phyloP scores from a whole-genome alignment of 2,888 invertebrate species.

The Schrankia costaestrigalis region DNA sequence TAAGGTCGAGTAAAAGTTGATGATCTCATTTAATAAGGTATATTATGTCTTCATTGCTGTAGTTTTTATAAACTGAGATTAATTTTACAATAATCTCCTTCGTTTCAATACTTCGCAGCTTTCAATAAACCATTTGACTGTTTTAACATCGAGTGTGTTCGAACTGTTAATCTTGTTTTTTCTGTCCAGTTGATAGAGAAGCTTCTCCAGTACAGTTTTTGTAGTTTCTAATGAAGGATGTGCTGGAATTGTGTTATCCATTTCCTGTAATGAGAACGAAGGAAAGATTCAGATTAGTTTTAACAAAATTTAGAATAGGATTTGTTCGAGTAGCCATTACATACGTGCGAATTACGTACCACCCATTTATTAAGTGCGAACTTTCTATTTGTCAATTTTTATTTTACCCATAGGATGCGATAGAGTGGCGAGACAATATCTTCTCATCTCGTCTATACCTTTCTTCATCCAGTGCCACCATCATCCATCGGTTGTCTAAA shows the following conservation, averaged over 20 bases:
- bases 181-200: slow-evolving; percentile 50
- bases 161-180: slow-evolving; percentile 32
- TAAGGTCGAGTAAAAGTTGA: too few relatives aligned
- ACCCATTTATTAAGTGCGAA: too few relatives aligned
- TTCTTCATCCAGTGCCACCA: too few relatives aligned
- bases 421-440: too few relatives aligned
- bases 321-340: background rate
- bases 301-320: background rate
- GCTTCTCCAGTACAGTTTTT: slow-evolving; percentile 50
- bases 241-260: slow-evolving; percentile 66
- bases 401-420: too few relatives aligned
- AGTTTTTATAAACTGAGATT: too few relatives aligned
- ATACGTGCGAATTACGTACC: background rate
- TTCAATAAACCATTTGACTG: slow-evolving; percentile 58
- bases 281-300: background rate
- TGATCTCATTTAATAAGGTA: too few relatives aligned
- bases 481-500: too few relatives aligned
- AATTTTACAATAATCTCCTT: slow-evolving; percentile 16
- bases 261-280: slow-evolving; percentile 43
- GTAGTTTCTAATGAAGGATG: slow-evolving; percentile 59
- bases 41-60: too few relatives aligned
- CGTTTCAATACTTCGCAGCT: slow-evolving; percentile 58
- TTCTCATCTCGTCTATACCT: too few relatives aligned
- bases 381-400: too few relatives aligned
- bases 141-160: slow-evolving; percentile 50